Conservation (phyloP, 2,113 vertebrate species). For the Excalfactoria chinensis region DNA sequence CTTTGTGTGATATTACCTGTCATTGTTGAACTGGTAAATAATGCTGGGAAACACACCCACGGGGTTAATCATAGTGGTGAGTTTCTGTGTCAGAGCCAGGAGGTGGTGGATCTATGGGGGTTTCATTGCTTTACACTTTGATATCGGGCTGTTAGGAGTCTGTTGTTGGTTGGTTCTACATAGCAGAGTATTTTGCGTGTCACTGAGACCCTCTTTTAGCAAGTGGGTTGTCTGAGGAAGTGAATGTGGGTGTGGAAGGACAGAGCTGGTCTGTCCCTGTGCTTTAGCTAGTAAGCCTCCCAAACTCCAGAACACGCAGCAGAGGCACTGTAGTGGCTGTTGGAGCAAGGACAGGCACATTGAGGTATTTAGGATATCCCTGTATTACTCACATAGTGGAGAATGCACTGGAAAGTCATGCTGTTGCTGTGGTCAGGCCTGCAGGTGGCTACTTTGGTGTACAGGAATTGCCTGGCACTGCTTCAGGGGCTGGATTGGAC, state of each 20-base stretch:
- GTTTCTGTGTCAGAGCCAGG: background rate
- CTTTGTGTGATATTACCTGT: background rate
- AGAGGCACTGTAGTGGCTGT: background rate
- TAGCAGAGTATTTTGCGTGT: background rate
- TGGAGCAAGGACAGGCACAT: background rate
- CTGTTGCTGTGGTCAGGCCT: background rate
- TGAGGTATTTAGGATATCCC: background rate
- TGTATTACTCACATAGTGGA: background rate
- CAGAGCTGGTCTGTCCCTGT: background rate
- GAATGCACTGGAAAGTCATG: background rate
- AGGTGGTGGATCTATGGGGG: background rate
- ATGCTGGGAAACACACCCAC: background rate
- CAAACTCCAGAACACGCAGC: background rate
- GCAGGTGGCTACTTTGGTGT: background rate
- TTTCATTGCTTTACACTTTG: background rate
- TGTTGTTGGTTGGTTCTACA: background rate
- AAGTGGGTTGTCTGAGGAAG: background rate
- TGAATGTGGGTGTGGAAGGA: background rate
- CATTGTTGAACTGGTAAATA: background rate
- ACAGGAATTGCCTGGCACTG: background rate
- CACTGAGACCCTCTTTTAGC: accelerated
- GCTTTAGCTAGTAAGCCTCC: background rate
- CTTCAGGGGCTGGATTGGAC: background rate
- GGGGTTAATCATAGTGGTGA: accelerated
- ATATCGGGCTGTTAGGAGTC: background rate